These are phyloP conservation scores for Poeciliopsis turrubarensis DNA, from an alignment of 2,113 vertebrate genomes.

Conservation along the genomic window DNA sequence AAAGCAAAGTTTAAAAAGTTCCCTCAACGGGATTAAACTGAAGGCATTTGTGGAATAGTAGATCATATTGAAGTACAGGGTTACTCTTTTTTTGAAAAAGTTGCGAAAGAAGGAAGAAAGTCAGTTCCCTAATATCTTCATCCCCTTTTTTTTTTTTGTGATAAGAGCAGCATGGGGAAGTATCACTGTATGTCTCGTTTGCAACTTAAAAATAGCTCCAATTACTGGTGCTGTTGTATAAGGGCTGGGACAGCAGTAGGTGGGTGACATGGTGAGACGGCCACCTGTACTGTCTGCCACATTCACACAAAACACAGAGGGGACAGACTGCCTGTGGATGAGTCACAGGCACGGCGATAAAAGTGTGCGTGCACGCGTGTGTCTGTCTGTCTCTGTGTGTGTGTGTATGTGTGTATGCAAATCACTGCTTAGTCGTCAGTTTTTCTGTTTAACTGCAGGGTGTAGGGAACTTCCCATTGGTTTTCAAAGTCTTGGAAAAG, in stretches of 20 bases:
- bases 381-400: neutral
- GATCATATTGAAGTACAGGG: neutral
- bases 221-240: conserved; percentile 54
- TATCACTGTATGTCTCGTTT: conserved; percentile 6
- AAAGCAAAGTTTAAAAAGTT: conserved; percentile 7
- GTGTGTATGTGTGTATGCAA: conserved; percentile 54
- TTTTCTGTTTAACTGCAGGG: conserved; percentile 64
- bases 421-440: conserved; percentile 66
- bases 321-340: conserved; percentile 58
- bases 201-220: conserved; percentile 44
- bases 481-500: conserved; percentile 63
- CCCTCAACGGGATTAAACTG: neutral
- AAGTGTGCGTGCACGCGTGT: neutral
- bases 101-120: conserved; percentile 4
- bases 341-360: conserved; percentile 46
- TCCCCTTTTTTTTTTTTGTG: neutral
- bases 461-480: conserved; percentile 67
- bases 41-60: neutral
- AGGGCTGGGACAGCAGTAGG: conserved; percentile 57
- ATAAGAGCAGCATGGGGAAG: neutral
- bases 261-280: conserved; percentile 64
- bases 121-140: neutral
- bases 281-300: conserved; percentile 77
- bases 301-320: conserved; percentile 58
- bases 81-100: conserved; percentile 13